A percentile compares a stretch with the other conserved stretches of the same genome.
These are phyloP conservation scores for Hydrotaea cyrtoneurina DNA, from an alignment of 2,888 invertebrate species.

Conservation along the genomic window DNA sequence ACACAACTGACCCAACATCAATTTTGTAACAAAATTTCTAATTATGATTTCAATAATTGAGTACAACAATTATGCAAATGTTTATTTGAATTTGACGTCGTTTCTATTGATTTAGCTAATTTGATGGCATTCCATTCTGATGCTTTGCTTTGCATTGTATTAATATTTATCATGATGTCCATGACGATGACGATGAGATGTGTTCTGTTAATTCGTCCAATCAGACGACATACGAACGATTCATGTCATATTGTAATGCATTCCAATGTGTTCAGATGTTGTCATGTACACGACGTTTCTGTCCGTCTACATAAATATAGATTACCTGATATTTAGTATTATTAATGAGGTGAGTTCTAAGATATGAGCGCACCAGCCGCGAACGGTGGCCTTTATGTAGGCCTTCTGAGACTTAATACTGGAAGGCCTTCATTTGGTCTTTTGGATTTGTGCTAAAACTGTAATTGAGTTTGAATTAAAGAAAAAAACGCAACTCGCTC, in stretches of 20 bases:
- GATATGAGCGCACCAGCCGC: no score
- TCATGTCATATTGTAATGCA: not conserved
- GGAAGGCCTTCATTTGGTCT: no score
- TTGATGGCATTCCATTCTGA: conserved; percentile 50
- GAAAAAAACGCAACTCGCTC: no score
- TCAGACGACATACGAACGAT: not conserved
- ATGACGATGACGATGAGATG: not conserved
- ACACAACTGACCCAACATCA: conserved; percentile 43
- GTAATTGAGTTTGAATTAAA: no score
- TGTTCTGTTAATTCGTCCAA: not conserved
- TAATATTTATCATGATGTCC: conserved; percentile 1
- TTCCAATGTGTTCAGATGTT: not conserved
- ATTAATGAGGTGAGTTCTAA: no score
- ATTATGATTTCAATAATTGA: conserved; percentile 78
- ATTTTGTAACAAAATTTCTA: conserved; percentile 70
- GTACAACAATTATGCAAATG: conserved; percentile 77
- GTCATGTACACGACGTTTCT: not conserved
- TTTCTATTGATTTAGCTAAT: conserved; percentile 75
- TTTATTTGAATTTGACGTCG: conserved; percentile 73
- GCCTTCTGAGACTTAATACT: no score
- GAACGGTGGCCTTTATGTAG: no score
- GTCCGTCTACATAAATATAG: not conserved
- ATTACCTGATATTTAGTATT: not conserved
- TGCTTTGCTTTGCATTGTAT: not conserved
- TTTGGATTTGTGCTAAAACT: no score